A percentile compares a stretch with the other conserved stretches of the same genome.
Conservation (phyloP, 2,113 vertebrate species). For the Pampusana beccarii region DNA sequence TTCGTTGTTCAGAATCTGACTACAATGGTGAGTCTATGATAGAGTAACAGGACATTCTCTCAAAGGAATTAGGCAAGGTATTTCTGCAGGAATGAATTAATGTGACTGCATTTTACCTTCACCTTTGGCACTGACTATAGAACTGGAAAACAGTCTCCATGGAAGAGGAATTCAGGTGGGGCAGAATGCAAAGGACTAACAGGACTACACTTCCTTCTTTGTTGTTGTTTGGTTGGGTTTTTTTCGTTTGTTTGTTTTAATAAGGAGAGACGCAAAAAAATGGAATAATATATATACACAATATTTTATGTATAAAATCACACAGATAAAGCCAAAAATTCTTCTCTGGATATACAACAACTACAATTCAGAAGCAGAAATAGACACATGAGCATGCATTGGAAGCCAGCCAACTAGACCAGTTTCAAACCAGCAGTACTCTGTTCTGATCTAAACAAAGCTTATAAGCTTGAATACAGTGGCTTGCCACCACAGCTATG, state of each 20-base stretch:
- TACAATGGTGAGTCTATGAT: neutral
- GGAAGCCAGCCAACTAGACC: neutral
- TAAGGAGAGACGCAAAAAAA: neutral
- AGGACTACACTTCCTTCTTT: neutral
- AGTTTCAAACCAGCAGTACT: neutral
- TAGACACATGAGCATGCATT: neutral
- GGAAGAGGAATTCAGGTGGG: neutral
- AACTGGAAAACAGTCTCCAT: neutral
- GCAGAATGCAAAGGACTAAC: neutral
- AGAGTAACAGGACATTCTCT: neutral
- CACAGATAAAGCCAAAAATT: neutral
- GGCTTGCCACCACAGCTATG: neutral
- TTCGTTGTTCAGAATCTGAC: neutral
- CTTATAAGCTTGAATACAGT: neutral
- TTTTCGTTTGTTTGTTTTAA: neutral
- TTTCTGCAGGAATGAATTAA: neutral
- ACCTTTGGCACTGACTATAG: neutral
- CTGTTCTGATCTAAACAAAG: neutral
- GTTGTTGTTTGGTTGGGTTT: too few species aligned
- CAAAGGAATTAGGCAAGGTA: neutral
- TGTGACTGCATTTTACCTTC: neutral
- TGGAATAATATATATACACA: neutral
- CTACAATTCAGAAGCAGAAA: neutral
- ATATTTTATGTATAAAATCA: neutral
- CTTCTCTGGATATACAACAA: neutral